Evolutionary conservation across 2,797 vertebrate species (phyloP), one percentile per base, ranked within the genome.

Genomic region (Psittacula echo): DNA sequence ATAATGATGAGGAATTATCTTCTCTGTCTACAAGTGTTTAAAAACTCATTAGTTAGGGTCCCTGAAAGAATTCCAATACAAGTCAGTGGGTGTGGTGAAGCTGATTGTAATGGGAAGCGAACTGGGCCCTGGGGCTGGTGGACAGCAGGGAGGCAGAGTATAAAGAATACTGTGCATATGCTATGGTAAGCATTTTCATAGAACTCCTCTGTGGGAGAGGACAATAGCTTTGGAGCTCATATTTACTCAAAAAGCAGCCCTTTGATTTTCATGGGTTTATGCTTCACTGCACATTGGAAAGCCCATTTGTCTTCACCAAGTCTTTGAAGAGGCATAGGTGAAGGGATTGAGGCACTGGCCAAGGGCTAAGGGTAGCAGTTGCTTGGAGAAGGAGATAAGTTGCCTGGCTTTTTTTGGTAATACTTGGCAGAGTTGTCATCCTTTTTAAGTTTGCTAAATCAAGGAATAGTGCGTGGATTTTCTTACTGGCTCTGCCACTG

Each of bases 191-290:
- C 93, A 75, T 96, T 95, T 95, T 96, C 75, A 74, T 94, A 87
- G 90, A 80, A 95, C 86, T 93, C 47, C 82, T 94, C 88, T 80
- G 75, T 96, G 90, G 86, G 93, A 95, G 89, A 96, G 75, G 91
- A 96, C 86, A 97, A 93, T 89, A 68, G 65, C 91, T 94, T 90
- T 95, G 90, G 90, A 89, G 68, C 91, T 96, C 82, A 93, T 95
- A 95, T 96, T 96, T 95, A 92, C 88, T 85, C 84, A 85, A 87
- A 95, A 95, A 95, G 93, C 88, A 95, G 61, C 58, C 82, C 86
- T 96, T 97, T 95, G 96, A 94, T 96, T 96, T 93, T 96, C 91
- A 83, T 96, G 91, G 61, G 61, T 93, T 95, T 92, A 61, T 94
- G 90, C 94, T 95, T 96, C 78, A 0, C 82, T 93, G 75, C 84